Evolutionary conservation across 2,113 vertebrate genomes (phyloP), one percentile per base, ranked within the genome.

Genomic region (Tetrao urogallus): DNA sequence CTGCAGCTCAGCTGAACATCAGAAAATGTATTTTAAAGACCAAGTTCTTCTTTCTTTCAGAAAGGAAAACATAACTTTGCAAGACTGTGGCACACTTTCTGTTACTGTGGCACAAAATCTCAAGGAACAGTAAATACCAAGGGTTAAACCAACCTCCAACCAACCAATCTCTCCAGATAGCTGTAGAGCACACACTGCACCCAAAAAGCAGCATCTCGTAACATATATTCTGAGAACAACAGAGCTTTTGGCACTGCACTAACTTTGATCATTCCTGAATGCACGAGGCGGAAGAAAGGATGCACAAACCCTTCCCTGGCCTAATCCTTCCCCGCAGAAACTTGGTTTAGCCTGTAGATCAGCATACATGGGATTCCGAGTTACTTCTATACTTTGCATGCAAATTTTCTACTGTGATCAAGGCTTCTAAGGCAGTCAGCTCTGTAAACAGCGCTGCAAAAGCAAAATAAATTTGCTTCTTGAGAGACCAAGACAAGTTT

Each of bases 391-490:
- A 8, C 36, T 70, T 64, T 82, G 16, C 78, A 73, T 19, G 64
- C 25, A 70, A 40, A 76, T 65, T 61, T 78, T 42, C 54, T 60
- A 0, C 48, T 54, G 24, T 22, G 45, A 85, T 82, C 45, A 85
- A 79, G 54, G 40, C 64, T 67, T 67, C 43, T 45, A 58, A 21
- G 25, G 25, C 9, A 73, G 36, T 13, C 66, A 89, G 70, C 70
- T 36, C 0, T 86, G 52, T 43, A 48, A 82, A 65, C 6, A 88
- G 57, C 38, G n/a, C 38, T 64, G 47, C 12, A 50, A 81, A 36
- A 78, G 50, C 45, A 86, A 63, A 91, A 89, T 63, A n/a, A 73
- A 88, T 91, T 81, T 87, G 60, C 42, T 58, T 65, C 63, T 87
- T 42, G 17, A 94, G 32, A 89, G 69, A 32, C 42, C 24, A 77